Evolutionary conservation across 2,113 vertebrate genomes (phyloP).

Genomic region (Cepphus grylle): DNA sequence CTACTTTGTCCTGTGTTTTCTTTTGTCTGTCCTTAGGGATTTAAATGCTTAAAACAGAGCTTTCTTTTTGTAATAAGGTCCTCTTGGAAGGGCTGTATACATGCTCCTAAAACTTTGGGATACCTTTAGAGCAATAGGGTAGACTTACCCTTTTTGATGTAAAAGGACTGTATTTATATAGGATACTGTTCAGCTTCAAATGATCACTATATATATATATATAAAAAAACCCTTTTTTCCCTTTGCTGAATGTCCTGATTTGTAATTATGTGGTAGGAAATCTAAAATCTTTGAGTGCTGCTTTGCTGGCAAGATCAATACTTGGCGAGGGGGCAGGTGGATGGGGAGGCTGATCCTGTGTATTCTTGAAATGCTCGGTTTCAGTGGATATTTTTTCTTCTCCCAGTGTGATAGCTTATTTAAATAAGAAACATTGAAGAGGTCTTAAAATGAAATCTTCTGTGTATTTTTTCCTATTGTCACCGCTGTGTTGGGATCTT

Average conservation of each 20-base stretch:
- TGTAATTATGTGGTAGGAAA: not conserved
- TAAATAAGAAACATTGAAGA: not conserved
- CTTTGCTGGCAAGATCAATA: not conserved
- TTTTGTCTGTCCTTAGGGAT: slow-evolving; percentile 35
- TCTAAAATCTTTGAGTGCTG: not conserved
- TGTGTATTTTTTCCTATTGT: not conserved
- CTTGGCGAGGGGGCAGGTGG: not conserved
- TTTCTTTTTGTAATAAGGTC: not conserved
- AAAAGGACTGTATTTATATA: not conserved
- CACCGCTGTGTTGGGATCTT: not conserved
- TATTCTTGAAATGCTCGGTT: not conserved
- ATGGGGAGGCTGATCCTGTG: not conserved
- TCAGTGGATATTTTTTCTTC: not conserved
- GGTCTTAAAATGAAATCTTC: not conserved
- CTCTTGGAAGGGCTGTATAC: not conserved
- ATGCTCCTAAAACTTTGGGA: not conserved
- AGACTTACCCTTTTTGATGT: not conserved
- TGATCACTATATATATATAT: not conserved
- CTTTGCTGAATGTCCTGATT: not conserved
- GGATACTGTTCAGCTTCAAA: not conserved
- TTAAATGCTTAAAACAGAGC: slow-evolving; percentile 2
- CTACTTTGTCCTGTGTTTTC: slow-evolving; percentile 47
- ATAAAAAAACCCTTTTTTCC: not conserved
- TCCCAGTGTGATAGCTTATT: not conserved
- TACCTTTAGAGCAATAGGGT: not conserved